These are phyloP conservation scores for Diplodus puntazzo DNA, from an alignment of 2,797 vertebrate species.

Conservation along the genomic window DNA sequence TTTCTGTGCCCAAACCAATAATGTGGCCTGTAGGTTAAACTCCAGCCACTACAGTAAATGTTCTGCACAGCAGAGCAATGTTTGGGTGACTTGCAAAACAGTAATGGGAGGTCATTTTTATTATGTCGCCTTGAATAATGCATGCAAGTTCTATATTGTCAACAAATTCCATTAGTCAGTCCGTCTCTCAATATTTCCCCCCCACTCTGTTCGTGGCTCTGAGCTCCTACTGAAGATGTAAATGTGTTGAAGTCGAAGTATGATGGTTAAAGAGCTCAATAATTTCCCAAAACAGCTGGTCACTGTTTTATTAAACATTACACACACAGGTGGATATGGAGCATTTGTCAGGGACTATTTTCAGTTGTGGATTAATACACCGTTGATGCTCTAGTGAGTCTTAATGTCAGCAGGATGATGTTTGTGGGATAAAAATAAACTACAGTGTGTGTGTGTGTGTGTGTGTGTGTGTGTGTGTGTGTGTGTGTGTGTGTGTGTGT, in stretches of 20 bases:
- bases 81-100: background rate
- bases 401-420: background rate
- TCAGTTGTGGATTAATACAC: background rate
- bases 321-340: background rate
- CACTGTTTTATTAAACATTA: background rate
- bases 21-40: background rate
- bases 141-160: background rate
- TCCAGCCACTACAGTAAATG: background rate
- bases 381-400: background rate
- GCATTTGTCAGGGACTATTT: background rate
- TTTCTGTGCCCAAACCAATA: background rate
- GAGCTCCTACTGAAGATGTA: background rate
- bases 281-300: background rate
- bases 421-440: background rate
- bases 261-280: too few relatives aligned
- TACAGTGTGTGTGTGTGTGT: background rate
- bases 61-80: background rate
- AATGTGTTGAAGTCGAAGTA: too few relatives aligned
- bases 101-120: background rate
- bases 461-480: constrained; percentile 3
- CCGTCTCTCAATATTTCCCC: background rate
- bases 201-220: background rate
- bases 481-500: background rate
- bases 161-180: background rate
- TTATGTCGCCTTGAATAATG: background rate